Evolutionary conservation across 53 echinoderm and acorn worm genomes (phyloP), one percentile per base, ranked within the genome.

Genomic region (Holothuria scabra): DNA sequence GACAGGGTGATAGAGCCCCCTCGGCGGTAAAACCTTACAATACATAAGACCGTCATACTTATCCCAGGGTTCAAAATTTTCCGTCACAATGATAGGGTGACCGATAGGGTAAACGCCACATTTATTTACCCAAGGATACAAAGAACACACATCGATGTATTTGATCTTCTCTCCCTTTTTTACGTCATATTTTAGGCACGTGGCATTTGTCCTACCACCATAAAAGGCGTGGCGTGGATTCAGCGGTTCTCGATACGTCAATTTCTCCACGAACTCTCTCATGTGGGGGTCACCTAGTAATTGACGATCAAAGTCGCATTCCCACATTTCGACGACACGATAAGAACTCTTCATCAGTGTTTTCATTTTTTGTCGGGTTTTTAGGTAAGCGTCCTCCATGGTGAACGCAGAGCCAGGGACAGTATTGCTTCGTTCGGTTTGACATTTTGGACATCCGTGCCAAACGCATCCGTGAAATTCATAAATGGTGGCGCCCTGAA

Each of bases 321-420:
- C 93, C 90, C 93, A 93, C 65, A 82, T 87, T 19, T 59, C 81
- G 10, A 87, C 66, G 4, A 88, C 82, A 35, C 6, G 3, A 35
- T 35, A 35, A 3, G 6, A 4, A 6, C 88, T 62, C 92, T 90
- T 85, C 85, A 90, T 0, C 82, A 95, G 38, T 74, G 90, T 4
- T 92, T 93, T 35, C 88, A 88, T 37, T 86, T 93, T 22, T 86
- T 89, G 69, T 82, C 88, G 25, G 84, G 85, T 9, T 74, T 88
- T 74, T 74, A 91, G 88, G 91, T 91, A 82, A 28, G 61, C 16
- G 32, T 21, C 23, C 49, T 60, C n/a, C 25, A 25, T 25, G 25
- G 21, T 23, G 18, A 29, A 60, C 21, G 2, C 8, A 60, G 30
- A 66, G 26, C 66, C 66, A 1, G 23, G 28, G 18, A 66, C 30